These are phyloP conservation scores for Myotis findleyi DNA, from an alignment of 2,797 vertebrate species.

Conservation along the genomic window DNA sequence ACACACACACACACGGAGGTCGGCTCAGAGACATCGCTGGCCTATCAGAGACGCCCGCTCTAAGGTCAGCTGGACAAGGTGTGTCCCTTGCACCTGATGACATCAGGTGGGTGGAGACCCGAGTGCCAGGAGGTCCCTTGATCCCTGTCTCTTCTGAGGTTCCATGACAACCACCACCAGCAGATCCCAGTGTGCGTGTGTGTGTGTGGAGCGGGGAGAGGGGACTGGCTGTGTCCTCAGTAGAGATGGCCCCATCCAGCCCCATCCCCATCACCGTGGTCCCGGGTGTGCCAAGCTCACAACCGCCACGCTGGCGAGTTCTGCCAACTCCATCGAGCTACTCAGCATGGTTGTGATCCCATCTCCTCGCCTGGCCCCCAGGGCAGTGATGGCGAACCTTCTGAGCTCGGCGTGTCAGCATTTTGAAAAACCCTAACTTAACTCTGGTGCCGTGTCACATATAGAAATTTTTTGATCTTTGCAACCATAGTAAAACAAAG, in stretches of 20 bases:
- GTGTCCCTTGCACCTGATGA: fast-evolving
- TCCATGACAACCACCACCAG: not conserved
- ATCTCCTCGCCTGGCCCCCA: not conserved
- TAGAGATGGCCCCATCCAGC: fast-evolving
- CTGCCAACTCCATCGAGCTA: not conserved
- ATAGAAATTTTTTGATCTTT: too few species aligned
- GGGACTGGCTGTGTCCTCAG: fast-evolving
- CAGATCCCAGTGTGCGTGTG: not conserved
- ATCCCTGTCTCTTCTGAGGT: fast-evolving
- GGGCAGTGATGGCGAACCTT: not conserved
- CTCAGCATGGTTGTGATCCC: not conserved
- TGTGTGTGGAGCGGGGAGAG: not conserved
- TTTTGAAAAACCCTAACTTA: too few species aligned
- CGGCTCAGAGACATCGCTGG: fast-evolving
- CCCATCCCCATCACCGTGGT: not conserved
- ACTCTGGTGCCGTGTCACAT: too few species aligned
- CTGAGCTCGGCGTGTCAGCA: too few species aligned
- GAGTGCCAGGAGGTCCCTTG: not conserved
- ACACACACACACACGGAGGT: fast-evolving
- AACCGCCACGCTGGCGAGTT: not conserved
- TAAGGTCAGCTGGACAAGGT: fast-evolving
- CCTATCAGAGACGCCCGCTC: not conserved
- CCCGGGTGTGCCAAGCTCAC: fast-evolving
- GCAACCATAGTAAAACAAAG: too few species aligned
- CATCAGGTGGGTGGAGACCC: not conserved